Conservation (phyloP, 2,888 invertebrate species). For the Erynnis tages region DNA sequence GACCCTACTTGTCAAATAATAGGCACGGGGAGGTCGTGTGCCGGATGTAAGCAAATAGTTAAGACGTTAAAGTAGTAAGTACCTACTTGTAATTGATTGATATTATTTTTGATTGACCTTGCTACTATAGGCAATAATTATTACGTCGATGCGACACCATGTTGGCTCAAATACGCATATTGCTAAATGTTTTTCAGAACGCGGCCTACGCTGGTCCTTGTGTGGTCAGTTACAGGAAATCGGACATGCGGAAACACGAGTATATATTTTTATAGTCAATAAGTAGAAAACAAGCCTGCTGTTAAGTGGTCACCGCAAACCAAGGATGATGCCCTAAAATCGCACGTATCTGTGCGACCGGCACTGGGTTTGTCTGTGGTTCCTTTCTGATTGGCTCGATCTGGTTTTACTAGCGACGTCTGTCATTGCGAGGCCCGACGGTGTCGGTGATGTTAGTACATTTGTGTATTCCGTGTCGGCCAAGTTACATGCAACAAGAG, state of each 20-base stretch:
- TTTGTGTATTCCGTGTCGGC: background rate
- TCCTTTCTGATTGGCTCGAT: too few species aligned
- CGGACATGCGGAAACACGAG: background rate
- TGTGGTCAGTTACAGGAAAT: background rate
- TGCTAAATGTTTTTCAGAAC: background rate
- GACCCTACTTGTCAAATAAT: constrained; percentile 12
- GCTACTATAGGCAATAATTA: constrained; percentile 7
- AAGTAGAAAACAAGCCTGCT: background rate
- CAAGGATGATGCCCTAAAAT: too few species aligned
- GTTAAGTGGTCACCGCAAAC: too few species aligned
- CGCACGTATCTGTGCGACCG: too few species aligned
- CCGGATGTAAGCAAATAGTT: constrained; percentile 6
- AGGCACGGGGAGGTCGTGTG: background rate
- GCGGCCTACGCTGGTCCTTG: background rate
- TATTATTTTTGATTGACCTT: constrained; percentile 1
- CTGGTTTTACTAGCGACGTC: too few species aligned
- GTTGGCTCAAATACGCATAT: background rate
- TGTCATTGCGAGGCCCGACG: too few species aligned
- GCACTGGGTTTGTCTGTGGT: too few species aligned
- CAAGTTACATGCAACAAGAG: background rate
- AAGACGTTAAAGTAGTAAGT: constrained; percentile 11
- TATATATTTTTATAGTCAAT: constrained; percentile 1
- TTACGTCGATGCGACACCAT: background rate
- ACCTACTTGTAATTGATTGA: background rate
- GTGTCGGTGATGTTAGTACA: too few species aligned